These are phyloP conservation scores for Caenorhabditis imperialis DNA, from an alignment of 2,888 invertebrate genomes.

Conservation along the genomic window DNA sequence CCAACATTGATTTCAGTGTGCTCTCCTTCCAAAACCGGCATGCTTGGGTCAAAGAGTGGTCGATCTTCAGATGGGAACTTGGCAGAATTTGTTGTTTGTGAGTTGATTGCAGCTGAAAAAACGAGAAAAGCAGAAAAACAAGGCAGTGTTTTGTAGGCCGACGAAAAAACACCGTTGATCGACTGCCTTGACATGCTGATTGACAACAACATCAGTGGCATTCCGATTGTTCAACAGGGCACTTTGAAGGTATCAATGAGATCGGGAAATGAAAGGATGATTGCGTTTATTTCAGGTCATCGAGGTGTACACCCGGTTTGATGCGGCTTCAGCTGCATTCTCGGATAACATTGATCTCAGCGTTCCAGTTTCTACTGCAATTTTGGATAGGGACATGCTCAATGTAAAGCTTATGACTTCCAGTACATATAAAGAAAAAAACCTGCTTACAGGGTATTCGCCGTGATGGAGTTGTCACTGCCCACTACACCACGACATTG, in stretches of 20 bases:
- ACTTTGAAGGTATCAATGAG: constrained; percentile 33
- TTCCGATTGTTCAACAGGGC: constrained; percentile 55
- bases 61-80: constrained; percentile 55
- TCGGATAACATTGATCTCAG: constrained; percentile 52
- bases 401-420: constrained; percentile 21
- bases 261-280: background rate
- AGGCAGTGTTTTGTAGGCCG: constrained; percentile 38
- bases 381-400: constrained; percentile 43
- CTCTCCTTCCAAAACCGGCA: constrained; percentile 54
- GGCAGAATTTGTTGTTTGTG: constrained; percentile 58
- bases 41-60: constrained; percentile 44
- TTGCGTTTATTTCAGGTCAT: constrained; percentile 37
- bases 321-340: constrained; percentile 58
- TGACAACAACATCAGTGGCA: constrained; percentile 59
- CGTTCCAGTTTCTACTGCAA: constrained; percentile 48
- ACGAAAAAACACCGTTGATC: constrained; percentile 55
- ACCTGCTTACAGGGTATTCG: constrained; percentile 51
- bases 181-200: constrained; percentile 61
- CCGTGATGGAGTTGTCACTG: constrained; percentile 56
- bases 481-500: constrained; percentile 45
- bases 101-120: constrained; percentile 11
- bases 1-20: constrained; percentile 38
- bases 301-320: constrained; percentile 62
- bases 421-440: too few species aligned
- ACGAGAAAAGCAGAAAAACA: background rate